A percentile compares a stretch with the other conserved stretches of the same genome.
phyloP scores from a whole-genome alignment of 2,888 invertebrate species.

The Steinernema hermaphroditum region DNA sequence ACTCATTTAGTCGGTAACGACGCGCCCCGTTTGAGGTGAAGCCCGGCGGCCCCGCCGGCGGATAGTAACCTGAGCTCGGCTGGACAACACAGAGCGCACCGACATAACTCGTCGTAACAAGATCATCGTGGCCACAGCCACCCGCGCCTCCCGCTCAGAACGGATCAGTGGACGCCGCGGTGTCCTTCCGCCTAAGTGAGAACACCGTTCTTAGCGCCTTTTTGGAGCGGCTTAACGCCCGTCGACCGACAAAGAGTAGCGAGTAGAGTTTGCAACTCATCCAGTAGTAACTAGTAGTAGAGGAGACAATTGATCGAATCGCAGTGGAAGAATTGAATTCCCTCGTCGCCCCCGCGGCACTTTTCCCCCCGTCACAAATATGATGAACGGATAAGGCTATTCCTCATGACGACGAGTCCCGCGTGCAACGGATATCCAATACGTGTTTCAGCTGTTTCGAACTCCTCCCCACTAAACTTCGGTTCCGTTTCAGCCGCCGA shows the following conservation, averaged over 20 bases:
- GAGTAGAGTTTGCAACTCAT: slow-evolving; percentile 9
- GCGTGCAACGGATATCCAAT: slow-evolving; percentile 13
- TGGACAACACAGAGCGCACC: slow-evolving; percentile 1
- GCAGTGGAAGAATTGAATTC: slow-evolving; percentile 28
- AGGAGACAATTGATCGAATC: slow-evolving; percentile 30
- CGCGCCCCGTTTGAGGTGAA: slow-evolving; percentile 21
- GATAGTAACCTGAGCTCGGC: slow-evolving; percentile 25
- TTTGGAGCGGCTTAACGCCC: background rate
- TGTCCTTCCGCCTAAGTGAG: background rate
- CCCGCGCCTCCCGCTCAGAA: background rate
- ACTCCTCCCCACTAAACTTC: background rate
- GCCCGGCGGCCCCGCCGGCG: background rate
- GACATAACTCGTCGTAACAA: slow-evolving; percentile 31
- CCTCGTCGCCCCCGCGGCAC: slow-evolving; percentile 18
- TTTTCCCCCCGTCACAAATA: slow-evolving; percentile 28
- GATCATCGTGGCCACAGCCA: slow-evolving; percentile 25
- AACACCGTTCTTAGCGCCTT: background rate
- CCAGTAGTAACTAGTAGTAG: slow-evolving; percentile 22
- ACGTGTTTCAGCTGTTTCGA: background rate
- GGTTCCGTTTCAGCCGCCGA: slow-evolving; percentile 34
- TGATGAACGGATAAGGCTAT: slow-evolving; percentile 31
- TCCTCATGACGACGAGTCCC: slow-evolving; percentile 1
- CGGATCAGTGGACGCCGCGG: background rate
- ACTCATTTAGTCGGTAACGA: slow-evolving; percentile 23
- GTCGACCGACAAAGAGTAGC: background rate